Evolutionary conservation across 2,797 vertebrate species (phyloP).

Genomic region (Anolis apletophallus): DNA sequence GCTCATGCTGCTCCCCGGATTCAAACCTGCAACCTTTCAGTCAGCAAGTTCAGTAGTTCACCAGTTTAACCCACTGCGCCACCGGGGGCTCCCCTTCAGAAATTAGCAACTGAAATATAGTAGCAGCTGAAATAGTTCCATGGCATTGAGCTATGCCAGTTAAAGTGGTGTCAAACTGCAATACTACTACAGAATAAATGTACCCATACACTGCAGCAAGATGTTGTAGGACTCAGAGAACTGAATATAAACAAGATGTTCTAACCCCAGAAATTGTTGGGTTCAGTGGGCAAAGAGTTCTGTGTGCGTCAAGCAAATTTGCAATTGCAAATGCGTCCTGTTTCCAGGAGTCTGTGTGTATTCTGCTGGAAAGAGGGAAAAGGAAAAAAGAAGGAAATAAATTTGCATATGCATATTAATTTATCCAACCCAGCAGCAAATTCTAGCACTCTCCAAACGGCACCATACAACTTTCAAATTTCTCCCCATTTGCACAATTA

Average conservation of each 20-base stretch:
- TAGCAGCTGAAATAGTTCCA: no score
- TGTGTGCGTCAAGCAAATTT: slow-evolving; percentile 59
- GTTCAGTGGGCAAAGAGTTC: slow-evolving; percentile 35
- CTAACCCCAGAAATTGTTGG: neutral
- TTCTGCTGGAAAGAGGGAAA: slow-evolving; percentile 11
- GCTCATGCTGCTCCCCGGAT: no score
- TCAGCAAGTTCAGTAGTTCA: no score
- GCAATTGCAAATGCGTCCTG: slow-evolving; percentile 60
- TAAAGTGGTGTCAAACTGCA: no score
- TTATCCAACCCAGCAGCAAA: slow-evolving; percentile 59
- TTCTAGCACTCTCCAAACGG: slow-evolving; percentile 44
- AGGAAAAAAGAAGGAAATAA: slow-evolving; percentile 3
- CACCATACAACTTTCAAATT: slow-evolving; percentile 66
- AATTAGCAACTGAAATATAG: neutral
- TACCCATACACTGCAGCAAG: neutral
- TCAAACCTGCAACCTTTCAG: no score
- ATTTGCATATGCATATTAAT: slow-evolving; percentile 70
- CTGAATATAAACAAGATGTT: neutral
- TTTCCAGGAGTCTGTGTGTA: slow-evolving; percentile 47
- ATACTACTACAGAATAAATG: no score
- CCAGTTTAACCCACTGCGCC: no score
- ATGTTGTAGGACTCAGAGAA: neutral
- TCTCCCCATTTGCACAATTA: slow-evolving; percentile 67
- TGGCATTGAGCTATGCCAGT: no score
- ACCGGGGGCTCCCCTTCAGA: neutral